phyloP scores from a whole-genome alignment of 2,797 vertebrate genomes.

The Peromyscus nudipes region DNA sequence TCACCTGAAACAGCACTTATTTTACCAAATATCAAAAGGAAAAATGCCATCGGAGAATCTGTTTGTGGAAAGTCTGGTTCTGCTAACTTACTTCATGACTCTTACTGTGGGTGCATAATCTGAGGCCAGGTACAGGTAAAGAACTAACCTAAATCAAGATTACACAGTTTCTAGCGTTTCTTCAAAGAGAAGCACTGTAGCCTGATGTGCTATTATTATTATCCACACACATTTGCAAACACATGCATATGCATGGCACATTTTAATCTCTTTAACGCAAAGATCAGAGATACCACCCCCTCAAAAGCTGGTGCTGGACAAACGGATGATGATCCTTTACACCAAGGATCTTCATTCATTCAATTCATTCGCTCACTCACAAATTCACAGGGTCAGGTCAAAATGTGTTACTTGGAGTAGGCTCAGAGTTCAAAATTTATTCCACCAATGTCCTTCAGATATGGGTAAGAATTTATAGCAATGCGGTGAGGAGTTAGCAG shows the following conservation, averaged over 20 bases:
- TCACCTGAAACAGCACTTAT: slow-evolving; percentile 24
- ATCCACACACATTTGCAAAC: neutral
- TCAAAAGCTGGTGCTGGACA: neutral
- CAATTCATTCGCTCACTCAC: neutral
- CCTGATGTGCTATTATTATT: neutral
- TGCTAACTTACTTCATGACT: slow-evolving; percentile 2
- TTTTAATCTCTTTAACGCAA: slow-evolving; percentile 44
- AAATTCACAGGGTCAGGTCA: slow-evolving; percentile 12
- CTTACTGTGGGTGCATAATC: neutral
- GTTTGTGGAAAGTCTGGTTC: neutral
- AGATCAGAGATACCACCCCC: neutral
- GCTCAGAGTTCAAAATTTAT: slow-evolving; percentile 39
- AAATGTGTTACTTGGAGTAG: neutral
- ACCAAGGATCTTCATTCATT: slow-evolving; percentile 31
- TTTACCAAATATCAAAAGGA: slow-evolving; percentile 21
- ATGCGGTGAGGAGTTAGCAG: neutral
- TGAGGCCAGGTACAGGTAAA: neutral
- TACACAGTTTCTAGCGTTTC: slow-evolving; percentile 37
- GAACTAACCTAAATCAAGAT: slow-evolving; percentile 21
- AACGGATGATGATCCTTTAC: slow-evolving; percentile 2
- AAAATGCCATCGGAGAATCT: neutral
- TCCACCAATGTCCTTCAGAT: neutral
- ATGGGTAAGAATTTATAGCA: neutral
- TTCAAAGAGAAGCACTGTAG: neutral
- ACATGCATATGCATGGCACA: too few relatives aligned